These are phyloP conservation scores for Thecocarcelia acutangulata DNA, from an alignment of 2,888 invertebrate genomes.

Conservation along the genomic window DNA sequence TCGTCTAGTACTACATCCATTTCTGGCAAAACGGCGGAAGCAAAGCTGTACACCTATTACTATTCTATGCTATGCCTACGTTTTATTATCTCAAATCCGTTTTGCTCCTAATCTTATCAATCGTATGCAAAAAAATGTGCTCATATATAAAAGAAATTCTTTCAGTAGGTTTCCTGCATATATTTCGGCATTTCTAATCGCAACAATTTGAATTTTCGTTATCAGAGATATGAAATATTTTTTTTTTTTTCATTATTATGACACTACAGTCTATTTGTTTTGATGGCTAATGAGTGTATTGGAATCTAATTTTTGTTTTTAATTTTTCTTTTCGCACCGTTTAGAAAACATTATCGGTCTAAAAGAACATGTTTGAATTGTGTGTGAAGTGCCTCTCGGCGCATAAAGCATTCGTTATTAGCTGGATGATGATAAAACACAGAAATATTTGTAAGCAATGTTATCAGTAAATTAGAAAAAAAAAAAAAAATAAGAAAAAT, in stretches of 20 bases:
- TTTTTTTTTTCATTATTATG: not conserved
- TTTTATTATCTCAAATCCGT: no score
- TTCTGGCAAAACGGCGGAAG: no score
- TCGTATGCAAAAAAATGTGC: no score
- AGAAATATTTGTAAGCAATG: slow-evolving; percentile 22
- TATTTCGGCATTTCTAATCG: slow-evolving; percentile 10
- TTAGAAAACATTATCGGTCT: slow-evolving; percentile 20
- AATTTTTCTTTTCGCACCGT: not conserved
- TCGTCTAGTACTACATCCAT: no score
- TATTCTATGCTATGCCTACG: no score
- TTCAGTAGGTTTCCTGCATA: not conserved
- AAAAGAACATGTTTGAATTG: not conserved
- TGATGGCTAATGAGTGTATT: not conserved
- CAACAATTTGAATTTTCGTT: slow-evolving; percentile 19
- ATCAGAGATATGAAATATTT: not conserved
- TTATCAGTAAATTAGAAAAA: slow-evolving; percentile 3
- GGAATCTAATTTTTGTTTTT: not conserved
- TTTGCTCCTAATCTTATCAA: no score
- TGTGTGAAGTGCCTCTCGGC: slow-evolving; percentile 1
- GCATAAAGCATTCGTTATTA: not conserved
- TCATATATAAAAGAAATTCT: no score
- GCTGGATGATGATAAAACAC: slow-evolving; percentile 12
- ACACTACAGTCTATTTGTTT: slow-evolving; percentile 4
- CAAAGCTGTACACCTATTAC: no score
- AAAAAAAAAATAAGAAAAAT: not conserved